phyloP scores from a whole-genome alignment of 64 coral and sea anemone genomes.

The Stichodactyla helianthus region DNA sequence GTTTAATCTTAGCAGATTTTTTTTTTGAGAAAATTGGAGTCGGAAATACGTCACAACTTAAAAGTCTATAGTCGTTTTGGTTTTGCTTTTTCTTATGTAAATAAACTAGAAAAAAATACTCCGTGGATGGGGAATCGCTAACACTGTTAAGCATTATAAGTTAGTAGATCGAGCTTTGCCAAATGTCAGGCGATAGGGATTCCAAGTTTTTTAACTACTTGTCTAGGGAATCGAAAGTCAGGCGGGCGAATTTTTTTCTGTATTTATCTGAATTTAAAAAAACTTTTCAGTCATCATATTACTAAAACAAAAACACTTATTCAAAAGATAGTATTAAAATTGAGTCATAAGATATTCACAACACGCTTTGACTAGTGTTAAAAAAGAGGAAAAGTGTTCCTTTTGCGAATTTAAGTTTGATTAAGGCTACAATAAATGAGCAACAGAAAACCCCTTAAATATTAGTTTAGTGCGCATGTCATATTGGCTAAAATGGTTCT shows the following conservation, averaged over 20 bases:
- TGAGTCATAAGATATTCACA: neutral
- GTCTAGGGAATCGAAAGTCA: neutral
- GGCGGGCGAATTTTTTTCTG: neutral
- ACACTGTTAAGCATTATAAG: too few species aligned
- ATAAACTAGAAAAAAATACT: neutral
- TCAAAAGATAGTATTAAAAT: neutral
- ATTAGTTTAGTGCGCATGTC: neutral
- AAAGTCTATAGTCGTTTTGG: too few species aligned
- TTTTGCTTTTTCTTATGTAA: too few species aligned
- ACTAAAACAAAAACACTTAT: neutral
- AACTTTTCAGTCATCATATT: neutral
- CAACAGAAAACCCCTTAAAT: neutral
- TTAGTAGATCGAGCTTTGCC: neutral
- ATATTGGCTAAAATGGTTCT: neutral
- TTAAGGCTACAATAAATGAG: neutral
- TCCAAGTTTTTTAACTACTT: neutral
- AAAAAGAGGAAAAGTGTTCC: neutral
- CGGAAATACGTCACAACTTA: too few species aligned
- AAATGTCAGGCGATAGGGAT: neutral
- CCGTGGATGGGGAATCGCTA: neutral
- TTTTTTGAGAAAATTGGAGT: too few species aligned
- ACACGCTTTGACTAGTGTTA: neutral
- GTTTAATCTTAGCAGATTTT: too few species aligned
- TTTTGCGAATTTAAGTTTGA: neutral
- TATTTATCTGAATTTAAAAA: neutral